Conservation (phyloP, 2,113 vertebrate genomes). For the Rhabdornis inornatus region DNA sequence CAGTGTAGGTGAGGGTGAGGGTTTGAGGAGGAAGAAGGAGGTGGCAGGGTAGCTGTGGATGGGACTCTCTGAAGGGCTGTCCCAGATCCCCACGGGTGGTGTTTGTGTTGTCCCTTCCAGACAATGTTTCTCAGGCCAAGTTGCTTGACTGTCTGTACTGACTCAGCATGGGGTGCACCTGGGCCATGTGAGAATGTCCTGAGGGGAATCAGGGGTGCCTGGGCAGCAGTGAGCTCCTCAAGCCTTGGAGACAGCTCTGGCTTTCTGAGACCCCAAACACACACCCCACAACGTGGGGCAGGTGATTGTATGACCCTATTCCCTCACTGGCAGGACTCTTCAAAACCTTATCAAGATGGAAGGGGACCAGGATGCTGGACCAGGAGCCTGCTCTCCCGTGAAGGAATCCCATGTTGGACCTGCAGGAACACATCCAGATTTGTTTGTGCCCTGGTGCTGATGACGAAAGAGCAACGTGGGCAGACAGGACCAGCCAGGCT, state of each 20-base stretch:
- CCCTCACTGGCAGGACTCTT: background rate
- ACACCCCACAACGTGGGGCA: fast-evolving
- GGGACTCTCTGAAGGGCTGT: background rate
- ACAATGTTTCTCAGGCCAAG: background rate
- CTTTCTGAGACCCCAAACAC: background rate
- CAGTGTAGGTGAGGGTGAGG: background rate
- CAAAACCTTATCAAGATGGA: background rate
- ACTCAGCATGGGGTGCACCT: background rate
- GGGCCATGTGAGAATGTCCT: background rate
- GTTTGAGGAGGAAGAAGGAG: background rate
- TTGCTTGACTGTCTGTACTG: background rate
- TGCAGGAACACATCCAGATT: background rate
- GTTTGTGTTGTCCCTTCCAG: background rate
- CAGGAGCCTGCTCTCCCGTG: background rate
- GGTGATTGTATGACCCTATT: background rate
- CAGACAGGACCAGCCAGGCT: fast-evolving
- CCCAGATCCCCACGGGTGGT: fast-evolving
- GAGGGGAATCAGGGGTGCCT: too few species aligned
- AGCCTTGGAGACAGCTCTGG: background rate
- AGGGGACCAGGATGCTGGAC: background rate
- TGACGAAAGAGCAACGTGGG: background rate
- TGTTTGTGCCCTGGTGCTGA: background rate
- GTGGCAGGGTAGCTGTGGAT: background rate
- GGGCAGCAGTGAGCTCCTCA: background rate
- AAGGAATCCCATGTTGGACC: fast-evolving